Conservation (phyloP, 2,113 vertebrate species). For the Laticauda laticaudata region DNA sequence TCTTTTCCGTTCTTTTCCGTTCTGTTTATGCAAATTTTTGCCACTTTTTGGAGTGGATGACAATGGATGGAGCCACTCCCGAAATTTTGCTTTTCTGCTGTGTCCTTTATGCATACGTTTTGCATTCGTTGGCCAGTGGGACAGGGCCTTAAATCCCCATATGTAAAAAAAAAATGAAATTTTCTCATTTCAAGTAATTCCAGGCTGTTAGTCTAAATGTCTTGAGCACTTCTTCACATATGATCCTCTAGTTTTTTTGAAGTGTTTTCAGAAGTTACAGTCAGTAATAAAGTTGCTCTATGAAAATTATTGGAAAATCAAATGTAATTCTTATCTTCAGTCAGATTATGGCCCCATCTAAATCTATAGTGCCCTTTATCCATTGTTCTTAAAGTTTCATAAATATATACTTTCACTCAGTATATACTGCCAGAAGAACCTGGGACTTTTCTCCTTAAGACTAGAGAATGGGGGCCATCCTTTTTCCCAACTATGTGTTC, state of each 20-base stretch:
- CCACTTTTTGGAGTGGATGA: too few relatives aligned
- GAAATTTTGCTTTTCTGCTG: too few relatives aligned
- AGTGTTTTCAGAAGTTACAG: background rate
- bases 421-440: background rate
- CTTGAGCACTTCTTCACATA: background rate
- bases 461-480: background rate
- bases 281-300: background rate
- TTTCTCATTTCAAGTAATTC: background rate
- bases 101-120: too few relatives aligned
- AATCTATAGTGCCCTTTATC: background rate
- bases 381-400: background rate
- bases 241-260: background rate
- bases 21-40: too few relatives aligned
- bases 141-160: background rate
- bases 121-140: too few relatives aligned
- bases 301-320: background rate
- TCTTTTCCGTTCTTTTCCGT: too few relatives aligned
- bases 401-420: background rate
- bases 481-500: background rate
- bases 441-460: background rate
- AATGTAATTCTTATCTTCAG: background rate
- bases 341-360: background rate
- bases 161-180: background rate
- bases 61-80: too few relatives aligned
- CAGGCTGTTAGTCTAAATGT: background rate